Base-by-base conservation (phyloP, 2,113 vertebrate genomes). In the Antennarius striatus region DNA sequence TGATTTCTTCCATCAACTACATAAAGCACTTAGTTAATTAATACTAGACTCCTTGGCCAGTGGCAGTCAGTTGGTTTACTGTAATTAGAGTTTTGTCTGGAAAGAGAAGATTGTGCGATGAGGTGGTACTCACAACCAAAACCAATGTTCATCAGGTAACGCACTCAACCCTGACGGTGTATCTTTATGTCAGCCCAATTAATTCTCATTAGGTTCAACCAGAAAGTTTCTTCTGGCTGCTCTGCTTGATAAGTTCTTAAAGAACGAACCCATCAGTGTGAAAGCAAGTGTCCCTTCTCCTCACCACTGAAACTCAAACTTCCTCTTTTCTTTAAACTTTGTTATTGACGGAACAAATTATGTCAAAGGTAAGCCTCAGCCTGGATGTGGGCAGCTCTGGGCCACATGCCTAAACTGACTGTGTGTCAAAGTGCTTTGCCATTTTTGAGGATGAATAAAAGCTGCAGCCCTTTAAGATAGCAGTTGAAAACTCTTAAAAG, bases 401-500 rank as follows among this genome's bases (percentile, higher is more conserved):
- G 68, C 49, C 47, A 45, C 13, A 43, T 29, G 29, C 57, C 17
- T 73, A 16, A 52, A 52, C 66, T 75, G 68, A 68, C 67, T 4
- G 57, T 60, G 56, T 59, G 67, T 30, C 10, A 55, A 66, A 66
- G 55, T 28, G 14, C 42, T 79, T 80, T 75, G 70, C 81, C 58
- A 85, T 81, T 85, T 85, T 79, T 48, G 42, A 61, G 56, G 64
- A 48, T 57, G 78, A 84, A 82, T 63, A 59, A 63, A 61, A 67
- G 63, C 58, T 55, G 53, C 52, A 5, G 15, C 30, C 56, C 29
- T 22, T 63, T 80, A 36, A 36, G 32, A 36, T 70, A 70, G 42
- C 73, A 67, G 75, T 71, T 80, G 81, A 85, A 67, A 58, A 39
- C 67, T 45, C 71, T 80, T 83, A 79, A 84, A 79, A 79, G 79